These are phyloP conservation scores for Miltochrista miniata DNA, from an alignment of 2,888 invertebrate genomes.

Conservation along the genomic window DNA sequence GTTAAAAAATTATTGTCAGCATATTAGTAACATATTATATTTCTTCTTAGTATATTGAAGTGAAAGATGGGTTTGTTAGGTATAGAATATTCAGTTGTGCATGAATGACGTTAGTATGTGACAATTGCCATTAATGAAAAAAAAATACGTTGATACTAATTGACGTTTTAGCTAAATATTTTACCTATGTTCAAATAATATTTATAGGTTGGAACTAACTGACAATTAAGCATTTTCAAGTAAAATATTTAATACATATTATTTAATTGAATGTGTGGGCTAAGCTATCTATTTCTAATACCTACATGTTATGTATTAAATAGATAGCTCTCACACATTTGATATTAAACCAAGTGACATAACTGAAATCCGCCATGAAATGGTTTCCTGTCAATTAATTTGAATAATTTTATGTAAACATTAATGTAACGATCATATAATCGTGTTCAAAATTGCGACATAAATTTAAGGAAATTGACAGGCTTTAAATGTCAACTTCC, in stretches of 20 bases:
- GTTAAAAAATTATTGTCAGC: conserved; percentile 6
- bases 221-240: no score
- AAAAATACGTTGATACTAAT: background rate
- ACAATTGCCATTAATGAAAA: no score
- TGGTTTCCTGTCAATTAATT: conserved; percentile 20
- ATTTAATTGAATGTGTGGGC: no score
- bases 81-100: no score
- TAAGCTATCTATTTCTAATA: no score
- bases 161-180: no score
- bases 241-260: no score
- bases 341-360: conserved; percentile 16
- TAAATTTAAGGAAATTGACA: conserved; percentile 43
- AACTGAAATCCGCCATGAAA: conserved; percentile 19
- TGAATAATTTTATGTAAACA: conserved; percentile 26
- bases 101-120: no score
- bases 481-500: conserved; percentile 43
- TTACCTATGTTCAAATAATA: background rate
- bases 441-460: conserved; percentile 31
- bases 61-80: no score
- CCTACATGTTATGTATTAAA: no score
- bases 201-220: background rate
- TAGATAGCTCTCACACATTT: background rate
- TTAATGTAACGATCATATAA: conserved; percentile 21
- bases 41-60: no score
- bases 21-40: no score